Percentiles rank a stretch among this genome's conserved stretches.
phyloP scores from a whole-genome alignment of 2,113 vertebrate genomes.

The Lutjanus erythropterus region DNA sequence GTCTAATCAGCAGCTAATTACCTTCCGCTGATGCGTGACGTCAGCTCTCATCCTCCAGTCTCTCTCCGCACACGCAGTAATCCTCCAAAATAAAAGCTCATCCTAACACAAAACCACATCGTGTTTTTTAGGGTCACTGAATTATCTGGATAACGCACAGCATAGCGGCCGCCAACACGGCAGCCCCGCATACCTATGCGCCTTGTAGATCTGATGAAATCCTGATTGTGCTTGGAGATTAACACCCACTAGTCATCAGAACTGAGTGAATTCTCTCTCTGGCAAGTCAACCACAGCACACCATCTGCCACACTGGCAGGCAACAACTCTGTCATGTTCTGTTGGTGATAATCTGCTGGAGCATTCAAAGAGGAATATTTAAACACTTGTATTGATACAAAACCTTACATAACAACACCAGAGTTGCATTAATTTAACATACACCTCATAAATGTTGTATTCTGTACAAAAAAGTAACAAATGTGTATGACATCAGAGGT shows the following conservation, averaged over 20 bases:
- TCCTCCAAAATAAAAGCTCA: conserved; percentile 46
- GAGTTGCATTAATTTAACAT: neutral
- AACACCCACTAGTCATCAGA: conserved; percentile 59
- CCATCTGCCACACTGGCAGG: conserved; percentile 75
- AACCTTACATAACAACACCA: neutral
- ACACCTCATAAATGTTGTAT: neutral
- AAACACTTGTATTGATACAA: conserved; percentile 14
- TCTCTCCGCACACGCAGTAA: neutral
- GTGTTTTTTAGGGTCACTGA: conserved; percentile 2
- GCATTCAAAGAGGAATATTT: conserved; percentile 38
- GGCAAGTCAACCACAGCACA: conserved; percentile 47
- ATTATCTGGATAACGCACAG: neutral
- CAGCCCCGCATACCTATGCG: neutral
- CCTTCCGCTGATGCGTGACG: neutral
- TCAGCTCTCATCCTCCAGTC: neutral
- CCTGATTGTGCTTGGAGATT: conserved; percentile 61
- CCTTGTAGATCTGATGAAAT: conserved; percentile 21
- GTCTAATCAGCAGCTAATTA: conserved; percentile 29
- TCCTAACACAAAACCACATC: neutral
- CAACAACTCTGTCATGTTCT: conserved; percentile 46
- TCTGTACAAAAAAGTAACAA: neutral
- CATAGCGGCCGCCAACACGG: neutral
- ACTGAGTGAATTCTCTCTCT: conserved; percentile 54
- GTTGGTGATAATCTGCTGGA: conserved; percentile 40
- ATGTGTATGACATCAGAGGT: neutral